Evolutionary conservation across 2,888 invertebrate species (phyloP), one percentile per base, ranked within the genome.

Genomic region (Chirona hameri): DNA sequence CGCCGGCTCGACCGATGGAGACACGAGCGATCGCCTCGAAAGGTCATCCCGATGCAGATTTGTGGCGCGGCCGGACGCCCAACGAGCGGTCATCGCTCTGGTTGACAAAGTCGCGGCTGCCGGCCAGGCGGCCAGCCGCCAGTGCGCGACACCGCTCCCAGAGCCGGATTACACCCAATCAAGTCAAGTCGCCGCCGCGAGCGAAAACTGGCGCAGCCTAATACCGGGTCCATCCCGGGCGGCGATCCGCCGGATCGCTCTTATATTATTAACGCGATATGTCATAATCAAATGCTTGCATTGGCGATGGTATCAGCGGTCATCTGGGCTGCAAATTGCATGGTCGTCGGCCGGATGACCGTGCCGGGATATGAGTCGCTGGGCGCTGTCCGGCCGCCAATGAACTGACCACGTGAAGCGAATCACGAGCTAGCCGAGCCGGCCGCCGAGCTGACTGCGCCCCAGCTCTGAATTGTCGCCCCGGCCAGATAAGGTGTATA

Each of bases 401-500:
- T 31, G 69, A 31, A 69, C 29, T 9, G 76, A 21, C 76, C 76
- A 76, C 76, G 76, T 76, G 46, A 46, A 46, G 76, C 27, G 76
- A 65, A 65, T 65, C 65, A 65, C n/a, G 12, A 76, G 76, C n/a
- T 0, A 76, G 76, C 69, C 29, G 7, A 1, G 29, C 29, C 27
- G 24, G 24, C 76, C 76, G 46, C 76, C 31, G 72, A 15, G 46
- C 76, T 24, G 76, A 46, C 76, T 76, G 24, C 46, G 14, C 46
- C n/a, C 29, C n/a, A 29, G 76, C 39, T 46, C 76, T 14, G 76
- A 76, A 76, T 76, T 76, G 76, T 76, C 76, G 46, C 46, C 76
- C 39, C 72, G 31, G 29, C 24, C 76, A 76, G 76, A 76, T 76
- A 76, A 76, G 76, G 76, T 76, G 76, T 46, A 76, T 76, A 76